Evolutionary conservation across 2,797 vertebrate genomes (phyloP), one percentile per base, ranked within the genome.

Genomic region (Myiotriccus ornatus): DNA sequence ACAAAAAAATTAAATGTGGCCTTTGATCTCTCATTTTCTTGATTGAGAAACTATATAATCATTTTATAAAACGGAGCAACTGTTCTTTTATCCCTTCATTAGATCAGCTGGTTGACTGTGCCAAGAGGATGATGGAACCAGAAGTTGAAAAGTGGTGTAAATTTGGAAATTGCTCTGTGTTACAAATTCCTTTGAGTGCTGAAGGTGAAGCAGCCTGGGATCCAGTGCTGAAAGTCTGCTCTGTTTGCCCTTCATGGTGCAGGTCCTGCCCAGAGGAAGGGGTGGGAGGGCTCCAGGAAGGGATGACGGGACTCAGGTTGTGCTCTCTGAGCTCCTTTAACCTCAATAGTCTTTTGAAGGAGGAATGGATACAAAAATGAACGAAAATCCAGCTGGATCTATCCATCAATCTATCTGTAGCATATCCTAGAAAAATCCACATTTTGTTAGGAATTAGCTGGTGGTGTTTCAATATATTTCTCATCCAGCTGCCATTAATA

Each of bases 1-100:
- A 7, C 7, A 43, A 46, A 69, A 53, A 49, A 62, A 76, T 59
- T 57, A 59, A 34, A 6, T 7, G 3, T 37, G 60, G 44, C 50
- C 50, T 62, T 91, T 93, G 64, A 53, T 60, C 64, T 65, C 25
- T 77, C 68, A 84, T 95, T 93, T 92, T 79, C 44, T 43, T 12
- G 16, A 12, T 21, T 80, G 89, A 87, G 41, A 60, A 85, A 53
- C 5, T 35, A 41, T 52, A 49, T 63, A 34, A 94, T 74, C 9
- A 74, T 84, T 79, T 81, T 49, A 74, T 89, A 80, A 92, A 73
- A 49, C 3, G 10, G 16, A 63, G 10, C 25, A 59, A 76, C 47
- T 79, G 7, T 14, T 74, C 59, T 34, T 82, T 49, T 34, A 19
- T 35, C 19, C 39, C 34, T 84, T 60, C 64, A 30, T 91, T 70